Evolutionary conservation across 1,140 invertebrate species (phyloP).

Genomic region (Laupala kohalensis): DNA sequence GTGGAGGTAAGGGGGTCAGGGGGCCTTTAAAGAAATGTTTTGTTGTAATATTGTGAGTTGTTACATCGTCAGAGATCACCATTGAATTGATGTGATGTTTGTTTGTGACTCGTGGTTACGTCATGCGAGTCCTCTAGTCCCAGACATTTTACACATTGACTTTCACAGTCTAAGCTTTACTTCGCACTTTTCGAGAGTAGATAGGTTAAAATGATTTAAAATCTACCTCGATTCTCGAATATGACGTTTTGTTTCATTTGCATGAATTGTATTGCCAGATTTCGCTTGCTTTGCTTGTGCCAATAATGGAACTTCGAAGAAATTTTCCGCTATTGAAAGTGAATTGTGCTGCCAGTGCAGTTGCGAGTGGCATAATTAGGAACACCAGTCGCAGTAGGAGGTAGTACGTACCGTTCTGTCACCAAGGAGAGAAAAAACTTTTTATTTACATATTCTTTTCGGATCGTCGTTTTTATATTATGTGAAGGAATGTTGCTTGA

Average conservation of each 20-base stretch:
- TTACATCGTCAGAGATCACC: background rate
- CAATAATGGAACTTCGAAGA: background rate
- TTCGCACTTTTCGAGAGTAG: background rate
- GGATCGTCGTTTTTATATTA: too few species aligned
- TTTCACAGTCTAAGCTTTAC: background rate
- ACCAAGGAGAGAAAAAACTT: background rate
- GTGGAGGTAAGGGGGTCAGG: conserved; percentile 18
- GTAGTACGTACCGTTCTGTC: background rate
- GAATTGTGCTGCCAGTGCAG: background rate
- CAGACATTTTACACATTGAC: background rate
- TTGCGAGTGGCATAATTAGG: background rate
- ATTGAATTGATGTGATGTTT: background rate
- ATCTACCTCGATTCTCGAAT: background rate
- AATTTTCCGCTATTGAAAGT: background rate
- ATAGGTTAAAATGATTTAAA: background rate
- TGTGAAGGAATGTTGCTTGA: too few species aligned
- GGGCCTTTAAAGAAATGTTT: conserved; percentile 5
- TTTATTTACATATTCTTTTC: too few species aligned
- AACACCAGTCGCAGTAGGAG: background rate
- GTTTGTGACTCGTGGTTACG: background rate
- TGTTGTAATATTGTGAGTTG: background rate
- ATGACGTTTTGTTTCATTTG: background rate
- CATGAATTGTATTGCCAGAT: background rate
- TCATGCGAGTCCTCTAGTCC: background rate
- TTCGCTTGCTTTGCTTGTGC: background rate